Percentiles rank a stretch among this genome's conserved stretches.
These are phyloP conservation scores for Suncus etruscus DNA, from an alignment of 2,113 vertebrate species.

Conservation along the genomic window DNA sequence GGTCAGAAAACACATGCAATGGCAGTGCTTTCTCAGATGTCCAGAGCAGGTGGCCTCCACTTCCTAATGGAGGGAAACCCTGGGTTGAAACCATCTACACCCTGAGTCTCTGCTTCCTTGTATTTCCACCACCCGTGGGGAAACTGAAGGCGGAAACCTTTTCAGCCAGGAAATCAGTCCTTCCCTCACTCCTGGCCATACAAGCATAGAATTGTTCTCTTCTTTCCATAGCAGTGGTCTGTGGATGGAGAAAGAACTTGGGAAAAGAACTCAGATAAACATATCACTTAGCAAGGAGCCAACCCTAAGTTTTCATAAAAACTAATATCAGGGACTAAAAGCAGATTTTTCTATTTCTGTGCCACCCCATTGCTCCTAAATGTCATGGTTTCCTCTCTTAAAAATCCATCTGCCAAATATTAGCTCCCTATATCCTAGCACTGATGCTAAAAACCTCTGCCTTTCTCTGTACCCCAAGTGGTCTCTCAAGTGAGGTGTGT, in stretches of 20 bases:
- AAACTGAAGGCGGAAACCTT: not conserved
- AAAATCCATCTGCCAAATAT: not conserved
- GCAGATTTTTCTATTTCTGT: not conserved
- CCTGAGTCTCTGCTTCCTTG: not conserved
- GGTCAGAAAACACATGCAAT: not conserved
- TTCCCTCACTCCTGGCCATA: not conserved
- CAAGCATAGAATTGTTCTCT: not conserved
- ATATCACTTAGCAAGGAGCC: not conserved
- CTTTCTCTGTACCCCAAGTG: not conserved
- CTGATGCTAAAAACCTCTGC: not conserved
- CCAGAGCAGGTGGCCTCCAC: not conserved
- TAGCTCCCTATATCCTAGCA: not conserved
- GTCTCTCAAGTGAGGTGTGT: not conserved
- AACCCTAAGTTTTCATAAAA: not conserved
- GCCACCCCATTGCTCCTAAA: too few species aligned
- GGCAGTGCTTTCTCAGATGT: fast-evolving
- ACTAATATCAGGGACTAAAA: not conserved
- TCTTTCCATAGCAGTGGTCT: not conserved
- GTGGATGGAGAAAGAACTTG: not conserved
- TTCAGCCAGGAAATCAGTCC: not conserved
- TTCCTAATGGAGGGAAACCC: not conserved
- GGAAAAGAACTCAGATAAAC: not conserved
- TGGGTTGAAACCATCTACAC: fast-evolving
- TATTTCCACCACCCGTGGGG: not conserved
- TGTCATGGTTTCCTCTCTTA: not conserved